Evolutionary conservation across 2,113 vertebrate genomes (phyloP).

Genomic region (Mastomys coucha): DNA sequence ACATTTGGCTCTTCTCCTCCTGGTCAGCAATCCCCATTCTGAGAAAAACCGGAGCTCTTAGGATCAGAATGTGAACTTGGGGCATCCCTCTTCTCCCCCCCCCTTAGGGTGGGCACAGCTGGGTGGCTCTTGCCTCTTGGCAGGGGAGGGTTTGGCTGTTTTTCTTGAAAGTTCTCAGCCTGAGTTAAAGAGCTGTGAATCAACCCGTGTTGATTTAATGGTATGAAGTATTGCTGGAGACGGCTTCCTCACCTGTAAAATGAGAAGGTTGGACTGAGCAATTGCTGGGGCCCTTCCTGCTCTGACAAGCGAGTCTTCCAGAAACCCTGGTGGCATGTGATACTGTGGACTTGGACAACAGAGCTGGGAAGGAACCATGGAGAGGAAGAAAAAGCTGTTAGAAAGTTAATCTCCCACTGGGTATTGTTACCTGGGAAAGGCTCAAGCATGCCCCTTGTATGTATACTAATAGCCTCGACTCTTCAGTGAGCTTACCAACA

Average conservation of each 20-base stretch:
- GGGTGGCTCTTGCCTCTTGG: neutral
- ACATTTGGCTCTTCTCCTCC: neutral
- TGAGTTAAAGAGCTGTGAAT: neutral
- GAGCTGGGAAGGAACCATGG: neutral
- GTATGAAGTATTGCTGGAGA: neutral
- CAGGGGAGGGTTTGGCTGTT: neutral
- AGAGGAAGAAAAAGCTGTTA: neutral
- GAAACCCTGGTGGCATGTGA: rapidly evolving
- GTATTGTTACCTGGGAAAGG: neutral
- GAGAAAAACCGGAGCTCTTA: neutral
- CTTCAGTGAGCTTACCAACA: rapidly evolving
- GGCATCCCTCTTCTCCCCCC: neutral
- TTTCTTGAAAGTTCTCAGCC: neutral
- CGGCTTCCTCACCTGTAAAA: conserved; percentile 7
- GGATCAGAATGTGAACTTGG: too few species aligned
- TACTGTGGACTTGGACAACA: neutral
- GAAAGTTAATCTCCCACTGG: neutral
- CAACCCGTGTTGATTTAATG: neutral
- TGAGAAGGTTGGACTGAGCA: neutral
- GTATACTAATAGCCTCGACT: rapidly evolving
- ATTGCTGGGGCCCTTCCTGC: neutral
- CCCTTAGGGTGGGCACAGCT: neutral
- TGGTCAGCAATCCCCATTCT: neutral
- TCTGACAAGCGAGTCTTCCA: neutral
- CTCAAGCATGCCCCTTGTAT: too few species aligned